Evolutionary conservation across 2,113 vertebrate species (phyloP).

Genomic region (Alethe castanea): DNA sequence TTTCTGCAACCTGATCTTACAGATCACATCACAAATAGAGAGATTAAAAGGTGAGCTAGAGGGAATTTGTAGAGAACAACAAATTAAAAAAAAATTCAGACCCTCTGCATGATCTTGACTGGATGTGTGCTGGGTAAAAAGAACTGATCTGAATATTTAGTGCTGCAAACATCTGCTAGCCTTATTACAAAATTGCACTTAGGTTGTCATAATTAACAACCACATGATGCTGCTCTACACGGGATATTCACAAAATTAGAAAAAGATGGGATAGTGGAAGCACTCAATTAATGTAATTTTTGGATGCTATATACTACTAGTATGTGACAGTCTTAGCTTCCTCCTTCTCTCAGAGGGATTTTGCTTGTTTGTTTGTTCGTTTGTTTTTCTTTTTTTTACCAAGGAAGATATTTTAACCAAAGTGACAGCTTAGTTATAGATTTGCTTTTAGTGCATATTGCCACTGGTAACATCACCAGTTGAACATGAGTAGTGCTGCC

Average conservation of each 20-base stretch:
- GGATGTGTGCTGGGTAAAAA: background rate
- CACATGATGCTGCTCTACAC: conserved; percentile 18
- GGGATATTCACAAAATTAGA: conserved; percentile 18
- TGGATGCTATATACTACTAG: background rate
- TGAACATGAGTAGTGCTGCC: conserved; percentile 40
- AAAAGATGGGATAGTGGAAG: conserved; percentile 16
- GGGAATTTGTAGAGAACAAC: background rate
- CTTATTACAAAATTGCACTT: conserved; percentile 34
- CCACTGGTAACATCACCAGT: conserved; percentile 39
- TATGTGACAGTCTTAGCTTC: background rate
- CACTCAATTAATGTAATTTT: background rate
- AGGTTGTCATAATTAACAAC: conserved; percentile 45
- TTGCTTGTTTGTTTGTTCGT: background rate
- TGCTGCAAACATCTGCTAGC: conserved; percentile 5
- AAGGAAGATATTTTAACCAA: background rate
- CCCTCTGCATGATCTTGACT: background rate
- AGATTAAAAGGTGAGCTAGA: background rate
- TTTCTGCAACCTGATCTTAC: background rate
- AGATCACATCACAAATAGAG: background rate
- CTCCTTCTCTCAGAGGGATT: background rate
- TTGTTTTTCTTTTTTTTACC: background rate
- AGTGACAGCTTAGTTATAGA: background rate
- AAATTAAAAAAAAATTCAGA: background rate
- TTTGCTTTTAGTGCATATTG: conserved; percentile 30
- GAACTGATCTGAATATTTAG: conserved; percentile 22